These are phyloP conservation scores for Gymnocheta viridis DNA, from an alignment of 2,888 invertebrate genomes.

Conservation along the genomic window DNA sequence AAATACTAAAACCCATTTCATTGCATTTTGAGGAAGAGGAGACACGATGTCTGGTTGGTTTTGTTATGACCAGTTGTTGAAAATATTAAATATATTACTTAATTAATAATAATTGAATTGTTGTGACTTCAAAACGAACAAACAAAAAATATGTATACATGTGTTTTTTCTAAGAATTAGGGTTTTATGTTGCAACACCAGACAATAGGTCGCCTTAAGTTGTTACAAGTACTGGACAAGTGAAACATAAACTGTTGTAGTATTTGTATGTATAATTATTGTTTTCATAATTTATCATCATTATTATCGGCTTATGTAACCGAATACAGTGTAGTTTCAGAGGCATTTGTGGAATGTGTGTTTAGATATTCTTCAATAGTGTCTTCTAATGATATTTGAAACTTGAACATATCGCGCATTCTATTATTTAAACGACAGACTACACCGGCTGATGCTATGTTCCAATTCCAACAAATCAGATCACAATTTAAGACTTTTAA, in stretches of 20 bases:
- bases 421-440: constrained; percentile 77
- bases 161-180: constrained; percentile 74
- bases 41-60: constrained; percentile 58
- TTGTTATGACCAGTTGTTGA: constrained; percentile 4
- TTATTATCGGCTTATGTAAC: constrained; percentile 29
- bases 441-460: constrained; percentile 78
- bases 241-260: neutral
- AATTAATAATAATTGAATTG: constrained; percentile 76
- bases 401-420: constrained; percentile 76
- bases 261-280: neutral
- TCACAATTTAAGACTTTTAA: constrained; percentile 83
- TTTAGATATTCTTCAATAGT: constrained; percentile 80
- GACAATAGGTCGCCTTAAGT: constrained; percentile 63
- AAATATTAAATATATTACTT: constrained; percentile 35
- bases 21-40: constrained; percentile 21
- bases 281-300: neutral
- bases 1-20: neutral
- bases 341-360: constrained; percentile 72
- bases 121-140: constrained; percentile 73
- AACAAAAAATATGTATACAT: constrained; percentile 29
- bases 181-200: constrained; percentile 61
- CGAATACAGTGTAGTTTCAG: constrained; percentile 72
- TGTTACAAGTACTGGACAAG: constrained; percentile 21
- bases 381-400: constrained; percentile 75
- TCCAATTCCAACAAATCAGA: constrained; percentile 83